Evolutionary conservation across 2,888 invertebrate genomes (phyloP), one percentile per base, ranked within the genome.

Genomic region (Drosophila anomalipes): DNA sequence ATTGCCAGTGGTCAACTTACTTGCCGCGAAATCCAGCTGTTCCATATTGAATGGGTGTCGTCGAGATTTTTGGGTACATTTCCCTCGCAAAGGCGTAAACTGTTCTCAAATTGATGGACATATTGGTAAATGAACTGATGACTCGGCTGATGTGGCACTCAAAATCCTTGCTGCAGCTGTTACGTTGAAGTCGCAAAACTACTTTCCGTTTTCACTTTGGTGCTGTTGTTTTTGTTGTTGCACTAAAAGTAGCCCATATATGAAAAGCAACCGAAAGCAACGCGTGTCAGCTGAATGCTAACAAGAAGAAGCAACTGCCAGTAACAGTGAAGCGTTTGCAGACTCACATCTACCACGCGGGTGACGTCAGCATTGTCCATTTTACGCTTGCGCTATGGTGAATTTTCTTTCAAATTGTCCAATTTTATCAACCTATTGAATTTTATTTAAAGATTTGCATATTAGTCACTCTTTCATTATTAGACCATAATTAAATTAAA

Each of bases 11-110:
- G 41, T 33, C 49, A 60, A 91, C 92, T 89, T 79, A 92, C 92
- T 95, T 96, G 90, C 96, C 96, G 90, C 97, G 95, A 93, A 97
- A 97, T 91, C 97, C 97, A 84, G 97, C 97, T 73, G 97, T 97
- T 84, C 97, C 97, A 94, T 97, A 97, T 93, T 96, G 95, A 86
- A 97, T 95, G 91, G 94, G 94, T 80, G 95, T 94, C 87, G 95
- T 95, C 64, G 94, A 94, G 57, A 90, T 95, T 94, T 96, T 96
- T 33, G 96, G 96, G 92, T 96, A 96, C 95, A 96, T 96, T 95
- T 96, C 95, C 94, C 96, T 95, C 71, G 96, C 96, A 94, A 96
- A 96, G 91, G 96, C 96, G 94, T 96, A 96, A 86, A 96, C 89
- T 56, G 93, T 93, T 72, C 93, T 84, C 62, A 93, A 82, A 74